Percentiles rank a stretch among this genome's conserved stretches.
Evolutionary conservation across 2,113 vertebrate genomes (phyloP).

Genomic region (Gymnocephalus cernua): DNA sequence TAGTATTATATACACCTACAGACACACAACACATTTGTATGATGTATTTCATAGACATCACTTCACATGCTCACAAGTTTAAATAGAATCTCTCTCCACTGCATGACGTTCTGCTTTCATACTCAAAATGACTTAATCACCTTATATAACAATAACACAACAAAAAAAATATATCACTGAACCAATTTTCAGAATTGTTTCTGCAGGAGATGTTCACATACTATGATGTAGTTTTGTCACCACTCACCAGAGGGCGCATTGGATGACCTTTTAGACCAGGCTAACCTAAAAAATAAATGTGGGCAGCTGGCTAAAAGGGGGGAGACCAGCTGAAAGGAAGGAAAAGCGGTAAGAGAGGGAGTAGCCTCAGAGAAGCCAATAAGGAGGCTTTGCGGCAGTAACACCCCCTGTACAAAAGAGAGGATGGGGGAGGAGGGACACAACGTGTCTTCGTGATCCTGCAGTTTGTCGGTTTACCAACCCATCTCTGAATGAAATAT

Average conservation of each 20-base stretch:
- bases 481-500: slow-evolving; percentile 16
- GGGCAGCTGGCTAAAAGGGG: not conserved
- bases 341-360: slow-evolving; percentile 1
- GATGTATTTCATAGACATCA: not conserved
- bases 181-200: not conserved
- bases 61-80: not conserved
- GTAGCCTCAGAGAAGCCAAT: slow-evolving; percentile 58
- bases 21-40: not conserved
- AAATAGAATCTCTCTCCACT: not conserved
- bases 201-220: not conserved
- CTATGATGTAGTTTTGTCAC: not conserved
- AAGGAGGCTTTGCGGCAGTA: slow-evolving; percentile 23
- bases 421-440: not conserved
- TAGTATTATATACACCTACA: not conserved
- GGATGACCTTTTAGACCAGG: not conserved
- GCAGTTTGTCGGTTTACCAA: not conserved
- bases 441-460: not conserved
- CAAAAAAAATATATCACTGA: not conserved
- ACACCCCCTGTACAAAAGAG: slow-evolving; percentile 33
- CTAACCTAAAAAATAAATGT: slow-evolving; percentile 28
- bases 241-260: not conserved
- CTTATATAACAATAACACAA: not conserved
- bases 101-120: not conserved
- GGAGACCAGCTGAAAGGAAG: not conserved
- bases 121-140: not conserved